Evolutionary conservation across 2,797 vertebrate species (phyloP), one percentile per base, ranked within the genome.

Genomic region (Adelosebastes latens): DNA sequence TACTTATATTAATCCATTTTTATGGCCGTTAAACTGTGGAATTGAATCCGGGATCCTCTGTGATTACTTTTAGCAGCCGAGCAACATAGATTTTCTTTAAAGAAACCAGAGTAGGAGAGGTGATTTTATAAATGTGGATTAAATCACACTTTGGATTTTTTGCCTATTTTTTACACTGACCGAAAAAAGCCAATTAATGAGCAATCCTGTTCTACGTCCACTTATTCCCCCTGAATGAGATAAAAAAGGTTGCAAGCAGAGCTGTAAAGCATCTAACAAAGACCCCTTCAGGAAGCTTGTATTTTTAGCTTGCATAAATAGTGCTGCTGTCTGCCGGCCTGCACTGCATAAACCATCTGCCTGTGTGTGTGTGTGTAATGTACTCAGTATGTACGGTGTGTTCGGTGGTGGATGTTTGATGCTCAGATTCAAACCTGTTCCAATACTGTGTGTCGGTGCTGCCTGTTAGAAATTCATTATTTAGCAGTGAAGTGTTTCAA

Each of bases 401-500:
- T 79, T 90, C 22, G 12, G 39, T 81, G 80, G 73, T 89, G 87
- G 82, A 79, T 88, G 88, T 90, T 90, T 94, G 91, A 93, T 90
- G 91, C 88, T 89, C 86, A 71, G 77, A 91, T 90, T 88, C 86
- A 89, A 88, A 93, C 93, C 90, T 92, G 92, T 91, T 92, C 88
- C 91, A 92, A 88, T 75, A 84, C 83, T 80, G 85, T 75, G 89
- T 77, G 86, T 86, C 77, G 78, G 82, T 85, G 81, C 85, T 89
- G 89, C 89, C 91, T 91, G 88, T 93, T 90, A 93, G 92, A 94
- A 94, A 95, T 95, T 94, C 94, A 96, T 96, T 96, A 95, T 96
- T 95, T 96, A 96, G 95, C 94, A 96, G 94, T 88, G 91, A 94
- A 95, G 95, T 95, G 95, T 96, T 96, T 96, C 95, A 95, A 96